Percentiles rank a stretch among this genome's conserved stretches.
phyloP scores from a whole-genome alignment of 2,113 vertebrate genomes.

The Onychostruthus taczanowskii region DNA sequence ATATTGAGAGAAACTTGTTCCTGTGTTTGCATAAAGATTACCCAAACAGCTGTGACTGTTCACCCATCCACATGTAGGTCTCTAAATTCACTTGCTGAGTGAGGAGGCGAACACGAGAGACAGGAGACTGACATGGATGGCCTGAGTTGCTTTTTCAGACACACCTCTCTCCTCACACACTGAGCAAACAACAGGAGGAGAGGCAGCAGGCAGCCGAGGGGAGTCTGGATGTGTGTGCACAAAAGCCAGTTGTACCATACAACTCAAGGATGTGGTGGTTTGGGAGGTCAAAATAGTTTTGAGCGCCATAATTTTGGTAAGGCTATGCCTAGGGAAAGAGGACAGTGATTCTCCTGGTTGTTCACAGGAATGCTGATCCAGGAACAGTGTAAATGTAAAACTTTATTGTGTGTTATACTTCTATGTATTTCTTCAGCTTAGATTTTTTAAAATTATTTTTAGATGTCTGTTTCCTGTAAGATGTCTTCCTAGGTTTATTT shows the following conservation, averaged over 20 bases:
- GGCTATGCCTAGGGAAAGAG: background rate
- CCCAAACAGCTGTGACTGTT: background rate
- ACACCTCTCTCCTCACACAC: background rate
- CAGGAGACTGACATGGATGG: background rate
- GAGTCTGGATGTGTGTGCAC: background rate
- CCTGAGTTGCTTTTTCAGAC: background rate
- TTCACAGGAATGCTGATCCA: background rate
- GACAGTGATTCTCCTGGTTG: background rate
- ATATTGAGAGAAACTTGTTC: background rate
- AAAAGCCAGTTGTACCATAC: background rate
- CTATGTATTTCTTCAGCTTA: background rate
- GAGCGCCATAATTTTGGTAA: background rate
- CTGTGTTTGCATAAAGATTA: background rate
- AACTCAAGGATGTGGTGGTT: background rate
- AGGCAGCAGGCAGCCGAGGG: background rate
- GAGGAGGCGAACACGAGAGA: background rate
- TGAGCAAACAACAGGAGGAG: background rate
- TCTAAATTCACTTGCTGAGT: background rate
- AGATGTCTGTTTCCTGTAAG: background rate
- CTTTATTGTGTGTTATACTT: background rate
- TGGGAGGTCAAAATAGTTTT: background rate
- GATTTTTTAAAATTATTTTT: background rate
- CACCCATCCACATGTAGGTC: background rate
- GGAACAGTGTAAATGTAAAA: background rate
- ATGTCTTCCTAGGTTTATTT: background rate